Percentiles rank a stretch among this genome's conserved stretches.
Conservation (phyloP, 1,140 invertebrate species). For the Nebria ingens region DNA sequence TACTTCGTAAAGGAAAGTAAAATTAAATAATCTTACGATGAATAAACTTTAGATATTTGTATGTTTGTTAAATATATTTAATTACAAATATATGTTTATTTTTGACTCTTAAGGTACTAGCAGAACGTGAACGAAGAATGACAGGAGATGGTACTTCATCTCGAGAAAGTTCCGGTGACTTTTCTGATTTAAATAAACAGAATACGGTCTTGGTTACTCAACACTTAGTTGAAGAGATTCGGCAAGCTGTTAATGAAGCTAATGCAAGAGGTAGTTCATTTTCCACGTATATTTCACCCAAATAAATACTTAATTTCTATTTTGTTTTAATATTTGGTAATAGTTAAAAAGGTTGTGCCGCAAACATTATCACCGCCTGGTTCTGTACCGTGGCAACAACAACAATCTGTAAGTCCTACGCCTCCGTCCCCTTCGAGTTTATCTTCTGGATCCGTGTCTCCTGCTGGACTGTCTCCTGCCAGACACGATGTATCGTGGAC, state of each 20-base stretch:
- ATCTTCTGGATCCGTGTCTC: constrained; percentile 47
- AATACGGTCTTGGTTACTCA: constrained; percentile 50
- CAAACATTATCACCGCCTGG: constrained; percentile 44
- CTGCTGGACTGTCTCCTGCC: constrained; percentile 24
- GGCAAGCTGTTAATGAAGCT: constrained; percentile 71
- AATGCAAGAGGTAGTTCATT: constrained; percentile 59
- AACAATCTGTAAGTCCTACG: constrained; percentile 31
- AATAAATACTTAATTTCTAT: background rate
- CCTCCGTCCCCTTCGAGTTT: constrained; percentile 52
- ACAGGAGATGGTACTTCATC: constrained; percentile 43
- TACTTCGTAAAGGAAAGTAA: too few relatives aligned
- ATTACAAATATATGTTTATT: background rate
- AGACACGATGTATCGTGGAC: constrained; percentile 30
- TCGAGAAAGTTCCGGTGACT: constrained; percentile 50
- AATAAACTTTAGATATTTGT: background rate
- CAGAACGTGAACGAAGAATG: constrained; percentile 31
- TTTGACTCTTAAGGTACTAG: constrained; percentile 26
- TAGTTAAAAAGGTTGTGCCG: constrained; percentile 51
- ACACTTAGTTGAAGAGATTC: constrained; percentile 70
- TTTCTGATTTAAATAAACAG: constrained; percentile 49
- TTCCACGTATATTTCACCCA: background rate
- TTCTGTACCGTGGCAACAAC: constrained; percentile 45
- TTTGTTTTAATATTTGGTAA: constrained; percentile 6
- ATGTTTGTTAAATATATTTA: too few relatives aligned
- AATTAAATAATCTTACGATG: background rate